Base-by-base conservation (phyloP, 2,888 invertebrate genomes). In the Xestia sexstrigata region DNA sequence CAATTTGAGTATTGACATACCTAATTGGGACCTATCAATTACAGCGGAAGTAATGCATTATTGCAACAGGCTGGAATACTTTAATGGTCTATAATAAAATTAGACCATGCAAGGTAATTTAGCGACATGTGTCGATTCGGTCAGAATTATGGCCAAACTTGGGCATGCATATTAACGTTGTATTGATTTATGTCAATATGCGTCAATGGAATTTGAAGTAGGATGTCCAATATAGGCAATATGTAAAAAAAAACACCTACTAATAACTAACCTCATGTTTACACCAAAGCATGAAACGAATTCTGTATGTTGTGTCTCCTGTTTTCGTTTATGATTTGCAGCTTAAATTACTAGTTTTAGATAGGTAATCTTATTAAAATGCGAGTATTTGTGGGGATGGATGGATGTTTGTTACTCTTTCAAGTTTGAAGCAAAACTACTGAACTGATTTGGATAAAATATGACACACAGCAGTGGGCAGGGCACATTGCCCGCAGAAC, bases 41-140 rank as follows among this genome's bases (percentile, higher is more conserved):
- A 23, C 7, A 70, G 67, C 70, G 65, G 70, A 69, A 75, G 71
- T 68, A 82, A 82, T 82, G 60, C 58, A 79, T 82, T 82, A 82
- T 74, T 47, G 23, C 4, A 52, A 68, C 75, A 71, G 68, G 55
- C 2, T 2, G n/a, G 6, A 49, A 6, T 30, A 49, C 26, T 74
- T 17, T 68, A 72, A 76, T 72, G 66, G 45, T 13, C 69, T 20
- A 47, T 73, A 67, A 70, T 49, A 67, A 52, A 66, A 42, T 62
- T 20, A 65, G 11, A 62, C 39, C 30, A 30, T 70, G 47, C 20
- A 39, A 60, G 26, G 65, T 23, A n/a, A 30, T 60, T 69, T 68
- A 13, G 26, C 39, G 39, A 47, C 52, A 63, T 42, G 71, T 23
- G 30, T 15, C 45, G 20, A n/a, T 78, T 15, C 39, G 13, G 13